Evolutionary conservation across 2,888 invertebrate genomes (phyloP).

Genomic region (Netelia melanura): DNA sequence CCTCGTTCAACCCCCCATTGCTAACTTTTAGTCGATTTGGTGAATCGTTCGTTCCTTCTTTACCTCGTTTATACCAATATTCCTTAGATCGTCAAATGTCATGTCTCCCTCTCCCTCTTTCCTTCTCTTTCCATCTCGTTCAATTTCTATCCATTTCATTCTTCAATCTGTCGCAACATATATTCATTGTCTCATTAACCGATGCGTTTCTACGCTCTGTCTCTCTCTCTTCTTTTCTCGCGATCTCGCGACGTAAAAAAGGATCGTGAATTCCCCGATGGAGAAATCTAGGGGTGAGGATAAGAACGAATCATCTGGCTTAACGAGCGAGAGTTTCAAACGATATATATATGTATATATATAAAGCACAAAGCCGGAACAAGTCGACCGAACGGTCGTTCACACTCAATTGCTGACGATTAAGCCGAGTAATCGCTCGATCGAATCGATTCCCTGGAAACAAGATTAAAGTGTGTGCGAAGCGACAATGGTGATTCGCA

Average conservation of each 20-base stretch:
- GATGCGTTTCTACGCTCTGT: conserved; percentile 5
- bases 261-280: conserved; percentile 2
- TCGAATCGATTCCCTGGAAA: conserved; percentile 53
- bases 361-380: conserved; percentile 31
- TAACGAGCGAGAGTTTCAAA: conserved; percentile 53
- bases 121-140: background rate
- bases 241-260: background rate
- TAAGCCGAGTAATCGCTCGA: conserved; percentile 61
- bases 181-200: conserved; percentile 10
- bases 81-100: background rate
- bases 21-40: background rate
- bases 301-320: conserved; percentile 61
- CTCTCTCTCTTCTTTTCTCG: background rate
- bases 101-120: background rate
- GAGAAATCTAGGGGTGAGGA: conserved; percentile 11
- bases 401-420: conserved; percentile 56
- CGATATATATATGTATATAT: conserved; percentile 3
- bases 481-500: conserved; percentile 20
- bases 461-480: conserved; percentile 28
- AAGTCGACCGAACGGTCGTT: conserved; percentile 32
- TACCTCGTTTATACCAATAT: background rate
- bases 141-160: background rate
- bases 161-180: conserved; percentile 16
- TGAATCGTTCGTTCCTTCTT: background rate
- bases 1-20: background rate